Evolutionary conservation across 2,797 vertebrate species (phyloP).

Genomic region (Antennarius maculatus): DNA sequence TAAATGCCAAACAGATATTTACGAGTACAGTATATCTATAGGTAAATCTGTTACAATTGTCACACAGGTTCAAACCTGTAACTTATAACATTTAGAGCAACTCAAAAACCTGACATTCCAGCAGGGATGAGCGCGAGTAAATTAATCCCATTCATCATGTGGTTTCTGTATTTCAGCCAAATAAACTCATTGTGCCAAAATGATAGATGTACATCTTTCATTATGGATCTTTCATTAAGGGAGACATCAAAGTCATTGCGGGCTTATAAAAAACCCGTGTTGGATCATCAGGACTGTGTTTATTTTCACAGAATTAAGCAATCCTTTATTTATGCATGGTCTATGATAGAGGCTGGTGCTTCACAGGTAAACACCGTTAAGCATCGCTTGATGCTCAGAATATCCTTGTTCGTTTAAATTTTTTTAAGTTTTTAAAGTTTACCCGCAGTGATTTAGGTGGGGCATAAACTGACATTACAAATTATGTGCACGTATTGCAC

Average conservation of each 20-base stretch:
- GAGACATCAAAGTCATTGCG: constrained; percentile 37
- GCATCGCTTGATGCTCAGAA: constrained; percentile 24
- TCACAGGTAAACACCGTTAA: constrained; percentile 35
- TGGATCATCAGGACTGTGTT: constrained; percentile 27
- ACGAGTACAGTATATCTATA: neutral
- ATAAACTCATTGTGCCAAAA: constrained; percentile 27
- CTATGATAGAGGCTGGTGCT: constrained; percentile 39
- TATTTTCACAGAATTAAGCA: constrained; percentile 41
- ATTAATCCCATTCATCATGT: constrained; percentile 20
- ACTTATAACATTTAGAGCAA: constrained; percentile 36
- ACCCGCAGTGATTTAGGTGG: constrained; percentile 39
- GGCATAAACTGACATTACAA: constrained; percentile 39
- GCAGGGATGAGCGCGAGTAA: constrained; percentile 4
- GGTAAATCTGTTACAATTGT: constrained; percentile 18
- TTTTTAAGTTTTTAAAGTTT: constrained; percentile 34
- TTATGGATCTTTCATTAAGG: constrained; percentile 20
- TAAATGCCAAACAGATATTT: too few species aligned
- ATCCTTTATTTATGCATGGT: constrained; percentile 36
- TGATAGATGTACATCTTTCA: constrained; percentile 39
- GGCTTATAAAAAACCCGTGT: constrained; percentile 27
- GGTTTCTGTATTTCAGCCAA: constrained; percentile 21
- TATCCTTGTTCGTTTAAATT: constrained; percentile 20
- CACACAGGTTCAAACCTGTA: constrained; percentile 2
- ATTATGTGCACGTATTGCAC: constrained; percentile 35
- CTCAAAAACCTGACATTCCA: constrained; percentile 10